These are phyloP conservation scores for Lasius fuliginosus DNA, from an alignment of 2,888 invertebrate genomes.

Conservation along the genomic window DNA sequence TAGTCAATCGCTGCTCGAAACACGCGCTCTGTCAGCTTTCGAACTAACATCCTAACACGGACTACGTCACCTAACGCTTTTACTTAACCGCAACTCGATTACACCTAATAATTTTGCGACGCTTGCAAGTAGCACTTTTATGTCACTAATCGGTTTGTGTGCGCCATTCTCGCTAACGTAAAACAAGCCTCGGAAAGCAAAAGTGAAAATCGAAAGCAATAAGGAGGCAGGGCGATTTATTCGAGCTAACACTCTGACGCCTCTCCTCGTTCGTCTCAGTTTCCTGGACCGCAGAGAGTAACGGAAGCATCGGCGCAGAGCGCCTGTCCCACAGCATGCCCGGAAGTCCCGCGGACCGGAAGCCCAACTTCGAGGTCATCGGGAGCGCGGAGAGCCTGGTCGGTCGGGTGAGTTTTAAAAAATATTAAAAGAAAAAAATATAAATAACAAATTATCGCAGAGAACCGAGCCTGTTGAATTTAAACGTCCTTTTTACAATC, in stretches of 20 bases:
- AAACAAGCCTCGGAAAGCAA: conserved; percentile 8
- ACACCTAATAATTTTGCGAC: conserved; percentile 44
- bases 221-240: conserved; percentile 62
- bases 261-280: conserved; percentile 79
- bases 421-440: not conserved
- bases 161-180: conserved; percentile 39
- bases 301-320: conserved; percentile 88
- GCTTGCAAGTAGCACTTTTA: conserved; percentile 33
- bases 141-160: conserved; percentile 22
- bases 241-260: conserved; percentile 61
- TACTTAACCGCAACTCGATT: conserved; percentile 35
- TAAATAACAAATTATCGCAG: not conserved
- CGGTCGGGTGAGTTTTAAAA: conserved; percentile 91
- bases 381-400: conserved; percentile 98
- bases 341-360: conserved; percentile 90
- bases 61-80: conserved; percentile 43
- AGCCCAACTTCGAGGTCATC: conserved; percentile 92
- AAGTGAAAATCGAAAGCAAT: conserved; percentile 36
- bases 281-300: conserved; percentile 87
- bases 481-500: not conserved
- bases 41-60: conserved; percentile 49
- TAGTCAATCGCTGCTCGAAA: conserved; percentile 76
- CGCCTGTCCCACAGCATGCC: conserved; percentile 91
- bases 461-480: not conserved
- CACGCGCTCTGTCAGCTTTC: conserved; percentile 74